phyloP scores from a whole-genome alignment of 2,888 invertebrate genomes.

The Sphaerophoria taeniata region DNA sequence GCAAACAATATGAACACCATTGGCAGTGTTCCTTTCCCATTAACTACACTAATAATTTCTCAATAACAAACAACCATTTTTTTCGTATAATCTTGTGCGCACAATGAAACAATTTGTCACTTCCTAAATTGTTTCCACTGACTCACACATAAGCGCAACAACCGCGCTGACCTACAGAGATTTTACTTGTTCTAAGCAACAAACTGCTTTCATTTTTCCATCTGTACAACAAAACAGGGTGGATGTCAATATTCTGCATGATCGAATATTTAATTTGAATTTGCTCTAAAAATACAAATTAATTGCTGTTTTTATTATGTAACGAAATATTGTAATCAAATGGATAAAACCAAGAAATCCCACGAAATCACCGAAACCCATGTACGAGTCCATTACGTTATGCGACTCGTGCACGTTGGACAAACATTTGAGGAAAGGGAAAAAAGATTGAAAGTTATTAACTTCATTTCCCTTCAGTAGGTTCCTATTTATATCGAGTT shows the following conservation, averaged over 20 bases:
- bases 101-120: slow-evolving; percentile 17
- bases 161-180: neutral
- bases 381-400: no score
- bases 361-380: no score
- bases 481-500: no score
- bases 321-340: no score
- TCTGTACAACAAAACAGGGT: neutral
- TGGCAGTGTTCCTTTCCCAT: no score
- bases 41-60: neutral
- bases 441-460: no score
- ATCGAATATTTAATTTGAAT: slow-evolving; percentile 4
- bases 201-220: slow-evolving; percentile 5
- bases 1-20: no score
- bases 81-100: slow-evolving; percentile 1
- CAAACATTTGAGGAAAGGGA: no score
- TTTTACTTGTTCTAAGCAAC: neutral
- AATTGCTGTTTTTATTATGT: neutral
- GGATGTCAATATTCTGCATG: neutral
- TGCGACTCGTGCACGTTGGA: no score
- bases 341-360: no score
- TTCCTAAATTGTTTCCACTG: slow-evolving; percentile 20
- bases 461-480: no score
- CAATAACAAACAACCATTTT: slow-evolving; percentile 12
- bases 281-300: neutral
- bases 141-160: neutral